Base-by-base conservation (phyloP, 2,888 invertebrate genomes). In the Subacronicta megacephala region DNA sequence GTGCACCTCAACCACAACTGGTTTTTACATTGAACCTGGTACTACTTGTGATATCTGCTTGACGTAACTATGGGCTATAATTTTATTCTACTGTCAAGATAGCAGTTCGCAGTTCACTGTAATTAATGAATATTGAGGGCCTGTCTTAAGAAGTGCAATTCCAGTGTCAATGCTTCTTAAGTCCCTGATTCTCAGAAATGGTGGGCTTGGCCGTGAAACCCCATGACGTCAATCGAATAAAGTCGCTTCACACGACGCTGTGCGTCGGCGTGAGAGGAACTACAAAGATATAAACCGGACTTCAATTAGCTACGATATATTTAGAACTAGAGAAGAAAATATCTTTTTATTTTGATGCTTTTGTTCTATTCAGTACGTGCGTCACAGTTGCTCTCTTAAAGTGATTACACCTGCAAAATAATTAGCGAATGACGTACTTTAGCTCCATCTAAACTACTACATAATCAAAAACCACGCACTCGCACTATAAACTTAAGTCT, bases 161-260 rank as follows among this genome's bases (percentile, higher is more conserved):
- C 47, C 45, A 55, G 29, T 53, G n/a, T 31, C 20, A 46, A 33
- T 44, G 26, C 13, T 41, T 33, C 37, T 59, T 15, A 45, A 17
- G 31, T 26, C 50, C 33, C 9, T 17, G 41, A n/a, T 72, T 75
- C 72, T 63, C 7, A 17, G 69, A 65, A 75, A 40, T 51, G 7
- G n/a, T 31, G 35, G 52, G 54, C 31, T 18, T 43, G 49, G 10
- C 49, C 46, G 73, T 70, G 57, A 75, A 70, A 44, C 68, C 80
- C 82, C 66, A 80, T 83, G 84, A 84, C 84, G 84, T 83, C 80
- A 83, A 74, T 61, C 54, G 54, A 40, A 58, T 62, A 68, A 65
- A 65, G 52, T 52, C 51, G 49, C 7, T 47, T 12, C 44, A 70
- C 38, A 55, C 44, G 41, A 36, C 12, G 23, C 10, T 18, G n/a